These are phyloP conservation scores for Phalanger gymnotis DNA, from an alignment of 2,797 vertebrate genomes.

Conservation along the genomic window DNA sequence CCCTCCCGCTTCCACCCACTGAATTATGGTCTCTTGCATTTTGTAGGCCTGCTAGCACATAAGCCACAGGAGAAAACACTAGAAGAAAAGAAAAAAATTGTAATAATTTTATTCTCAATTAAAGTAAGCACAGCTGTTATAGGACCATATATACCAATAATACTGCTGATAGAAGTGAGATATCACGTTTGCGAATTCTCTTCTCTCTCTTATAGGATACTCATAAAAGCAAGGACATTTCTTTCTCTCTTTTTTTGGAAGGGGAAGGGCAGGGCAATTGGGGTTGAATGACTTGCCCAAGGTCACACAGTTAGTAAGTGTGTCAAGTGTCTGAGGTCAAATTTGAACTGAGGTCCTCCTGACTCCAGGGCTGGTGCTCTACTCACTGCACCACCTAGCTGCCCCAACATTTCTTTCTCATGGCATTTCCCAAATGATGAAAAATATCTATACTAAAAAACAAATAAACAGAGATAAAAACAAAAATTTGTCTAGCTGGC, in stretches of 20 bases:
- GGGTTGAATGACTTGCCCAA: too few species aligned
- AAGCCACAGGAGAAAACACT: conserved; percentile 36
- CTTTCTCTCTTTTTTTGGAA: too few species aligned
- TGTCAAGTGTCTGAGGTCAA: too few species aligned
- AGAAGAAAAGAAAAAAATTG: conserved; percentile 7
- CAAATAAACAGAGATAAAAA: neutral
- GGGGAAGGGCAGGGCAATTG: too few species aligned
- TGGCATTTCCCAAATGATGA: neutral
- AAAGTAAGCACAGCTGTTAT: conserved; percentile 3
- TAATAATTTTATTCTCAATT: conserved; percentile 52
- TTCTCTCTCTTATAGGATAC: neutral
- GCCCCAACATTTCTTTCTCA: neutral
- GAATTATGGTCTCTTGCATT: neutral
- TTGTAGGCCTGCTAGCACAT: neutral
- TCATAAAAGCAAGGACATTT: neutral
- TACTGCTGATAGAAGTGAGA: conserved; percentile 7
- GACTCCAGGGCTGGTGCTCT: too few species aligned
- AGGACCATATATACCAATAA: neutral
- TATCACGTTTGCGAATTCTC: neutral
- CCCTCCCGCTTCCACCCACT: neutral
- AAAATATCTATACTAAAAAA: neutral
- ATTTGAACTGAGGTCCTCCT: too few species aligned
- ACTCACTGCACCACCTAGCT: too few species aligned
- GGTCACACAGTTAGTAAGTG: too few species aligned
- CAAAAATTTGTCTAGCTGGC: neutral